Base-by-base conservation (phyloP, 1,140 invertebrate genomes). In the Gyrodactylus salaris region DNA sequence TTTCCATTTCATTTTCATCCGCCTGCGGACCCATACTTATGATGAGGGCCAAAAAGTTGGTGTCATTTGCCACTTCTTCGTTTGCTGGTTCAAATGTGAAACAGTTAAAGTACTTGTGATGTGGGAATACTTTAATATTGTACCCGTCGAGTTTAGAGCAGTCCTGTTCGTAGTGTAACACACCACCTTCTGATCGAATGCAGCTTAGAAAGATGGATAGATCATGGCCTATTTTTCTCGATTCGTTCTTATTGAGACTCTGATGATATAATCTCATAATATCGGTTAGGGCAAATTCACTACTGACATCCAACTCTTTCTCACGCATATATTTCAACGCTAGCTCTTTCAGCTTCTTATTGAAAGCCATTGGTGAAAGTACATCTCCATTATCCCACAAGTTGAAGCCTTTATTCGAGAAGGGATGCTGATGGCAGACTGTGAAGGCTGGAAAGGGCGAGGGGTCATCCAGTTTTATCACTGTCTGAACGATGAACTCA, bases 91-190 rank as follows among this genome's bases (percentile, higher is more conserved):
- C 70, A n/a, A 71, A 71, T 25, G 70, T 71, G 70, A 25, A 71
- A 25, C 70, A 71, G n/a, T 71, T 71, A 25, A 71, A 71, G 26
- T 71, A 25, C 26, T 71, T 25, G 26, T 71, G 70, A 71, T 71
- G 70, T 25, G 70, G 26, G 19, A 71, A 71, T 25, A 7, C 1
- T 71, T 71, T 71, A 1, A 71, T 71, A 1, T 25, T 71, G 23
- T 71, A 71, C 16, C 7, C 21, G 1, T 71, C 70, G 16, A 71
- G 25, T 25, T 71, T 71, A 20, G 70, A 24, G 25, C 70, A 71
- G n/a, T 71, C 25, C 26, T 71, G 21, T 25, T 21, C 70, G 26
- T 24, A 71, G 22, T 26, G 69, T 25, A 71, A 24, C 1, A 7
- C 21, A 26, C 25, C 25, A 19, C 25, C 70, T 25, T 24, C 2